Evolutionary conservation across 2,113 vertebrate genomes (phyloP).

Genomic region (Okapia johnstoni): DNA sequence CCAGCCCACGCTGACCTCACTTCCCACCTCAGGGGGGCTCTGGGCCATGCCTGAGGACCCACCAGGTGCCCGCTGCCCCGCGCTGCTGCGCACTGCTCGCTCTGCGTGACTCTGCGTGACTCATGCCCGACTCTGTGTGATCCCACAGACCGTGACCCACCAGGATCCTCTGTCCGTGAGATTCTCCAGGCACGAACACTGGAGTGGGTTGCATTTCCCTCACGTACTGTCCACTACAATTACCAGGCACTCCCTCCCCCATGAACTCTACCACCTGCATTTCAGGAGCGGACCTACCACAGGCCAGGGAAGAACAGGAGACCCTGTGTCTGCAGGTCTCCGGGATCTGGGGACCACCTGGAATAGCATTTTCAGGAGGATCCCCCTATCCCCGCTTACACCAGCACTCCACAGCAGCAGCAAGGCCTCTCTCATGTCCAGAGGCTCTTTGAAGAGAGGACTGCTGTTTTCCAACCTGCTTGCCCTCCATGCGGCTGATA

Average conservation of each 20-base stretch:
- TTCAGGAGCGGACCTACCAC: not conserved
- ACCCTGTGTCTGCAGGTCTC: not conserved
- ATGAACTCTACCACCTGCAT: not conserved
- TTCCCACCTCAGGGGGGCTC: not conserved
- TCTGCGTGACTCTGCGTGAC: fast-evolving
- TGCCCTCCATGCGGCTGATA: fast-evolving
- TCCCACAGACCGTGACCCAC: fast-evolving
- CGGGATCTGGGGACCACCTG: not conserved
- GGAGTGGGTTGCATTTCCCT: not conserved
- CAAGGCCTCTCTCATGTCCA: not conserved
- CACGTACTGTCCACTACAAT: fast-evolving
- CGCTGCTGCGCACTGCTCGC: fast-evolving
- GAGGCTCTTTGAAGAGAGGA: not conserved
- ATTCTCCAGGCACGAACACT: not conserved
- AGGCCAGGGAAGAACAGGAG: fast-evolving
- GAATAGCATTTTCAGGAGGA: not conserved
- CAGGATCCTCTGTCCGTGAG: not conserved
- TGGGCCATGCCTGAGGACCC: not conserved
- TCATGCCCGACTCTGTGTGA: fast-evolving
- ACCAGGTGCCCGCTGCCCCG: fast-evolving
- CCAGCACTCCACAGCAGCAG: no score
- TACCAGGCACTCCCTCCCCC: fast-evolving
- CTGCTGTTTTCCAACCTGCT: not conserved
- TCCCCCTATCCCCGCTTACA: no score
- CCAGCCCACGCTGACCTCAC: fast-evolving